Evolutionary conservation across 2,797 vertebrate species (phyloP), one percentile per base, ranked within the genome.

Genomic region (Triplophysa yarkandensis): DNA sequence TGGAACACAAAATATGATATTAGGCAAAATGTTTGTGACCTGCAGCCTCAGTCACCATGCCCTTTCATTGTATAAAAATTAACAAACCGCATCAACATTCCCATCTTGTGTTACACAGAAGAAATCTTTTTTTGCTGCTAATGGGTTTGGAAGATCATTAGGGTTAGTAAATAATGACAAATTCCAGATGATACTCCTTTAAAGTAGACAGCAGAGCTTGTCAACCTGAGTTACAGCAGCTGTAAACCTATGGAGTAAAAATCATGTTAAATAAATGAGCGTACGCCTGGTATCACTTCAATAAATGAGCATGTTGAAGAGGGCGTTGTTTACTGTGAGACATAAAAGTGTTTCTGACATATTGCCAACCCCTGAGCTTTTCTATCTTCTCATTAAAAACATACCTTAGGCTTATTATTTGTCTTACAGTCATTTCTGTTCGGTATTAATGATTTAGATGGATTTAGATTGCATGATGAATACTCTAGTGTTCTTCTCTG

Each of bases 331-430:
- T 44, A 27, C 60, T 64, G 4, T 54, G 61, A 43, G 48, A n/a
- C 17, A 64, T 73, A 30, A 65, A 62, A 62, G 58, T 71, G 30
- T 62, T 58, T 71, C 19, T 21, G 58, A 34, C 62, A 46, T 44
- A 39, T 21, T 50, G 21, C 32, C 58, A 72, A 34, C 50, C 50
- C 28, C n/a, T 32, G 61, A 36, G 16, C 36, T 74, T 50, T 57
- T 65, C 48, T 65, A 57, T 61, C 61, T 25, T 54, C 61, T 74
- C 60, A 74, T 74, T 74, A 74, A 74, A 74, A 55, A 64, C n/a
- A 30, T 65, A 21, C 61, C 61, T 30, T 36, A 17, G 50, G 71
- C 61, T 57, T 74, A 55, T 65, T 74, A 52, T 72, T 52, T 55
- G 48, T 32, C 71, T 73, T 55, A 73, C 25, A 25, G n/a, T 44